Evolutionary conservation across 2,797 vertebrate species (phyloP).

Genomic region (Microtus obscurus): DNA sequence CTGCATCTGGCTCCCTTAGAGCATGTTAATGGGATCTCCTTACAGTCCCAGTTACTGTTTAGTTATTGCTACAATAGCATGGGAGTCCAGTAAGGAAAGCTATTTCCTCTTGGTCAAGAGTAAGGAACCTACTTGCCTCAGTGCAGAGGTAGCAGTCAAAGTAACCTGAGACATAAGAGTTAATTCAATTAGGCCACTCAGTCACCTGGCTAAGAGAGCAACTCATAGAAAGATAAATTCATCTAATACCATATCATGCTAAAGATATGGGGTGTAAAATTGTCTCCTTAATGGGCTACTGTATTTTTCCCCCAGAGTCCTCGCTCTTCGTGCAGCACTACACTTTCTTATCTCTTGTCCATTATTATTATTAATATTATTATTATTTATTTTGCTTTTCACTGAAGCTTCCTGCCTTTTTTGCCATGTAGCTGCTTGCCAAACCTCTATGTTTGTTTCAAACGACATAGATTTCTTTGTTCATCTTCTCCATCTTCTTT

Average conservation of each 20-base stretch:
- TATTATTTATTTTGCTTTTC: not conserved
- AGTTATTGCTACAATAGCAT: not conserved
- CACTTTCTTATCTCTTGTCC: not conserved
- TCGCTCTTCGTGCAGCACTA: not conserved
- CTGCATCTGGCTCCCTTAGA: not conserved
- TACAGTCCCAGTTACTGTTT: not conserved
- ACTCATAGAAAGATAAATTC: not conserved
- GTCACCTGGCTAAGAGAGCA: not conserved
- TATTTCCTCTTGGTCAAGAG: not conserved
- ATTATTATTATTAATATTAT: not conserved
- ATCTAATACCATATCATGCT: not conserved
- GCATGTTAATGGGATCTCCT: not conserved
- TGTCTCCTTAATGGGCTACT: not conserved
- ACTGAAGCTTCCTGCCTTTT: not conserved
- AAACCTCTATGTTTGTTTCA: not conserved
- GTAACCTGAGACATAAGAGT: not conserved
- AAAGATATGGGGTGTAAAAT: not conserved
- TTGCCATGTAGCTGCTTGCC: not conserved
- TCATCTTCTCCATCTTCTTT: not conserved
- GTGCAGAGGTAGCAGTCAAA: not conserved
- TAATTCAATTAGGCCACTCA: not conserved
- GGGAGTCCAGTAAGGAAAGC: not conserved
- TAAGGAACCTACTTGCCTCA: not conserved
- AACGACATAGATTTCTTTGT: not conserved
- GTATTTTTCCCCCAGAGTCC: not conserved